Conservation (phyloP, 1,140 invertebrate species). For the Drosophila littoralis region DNA sequence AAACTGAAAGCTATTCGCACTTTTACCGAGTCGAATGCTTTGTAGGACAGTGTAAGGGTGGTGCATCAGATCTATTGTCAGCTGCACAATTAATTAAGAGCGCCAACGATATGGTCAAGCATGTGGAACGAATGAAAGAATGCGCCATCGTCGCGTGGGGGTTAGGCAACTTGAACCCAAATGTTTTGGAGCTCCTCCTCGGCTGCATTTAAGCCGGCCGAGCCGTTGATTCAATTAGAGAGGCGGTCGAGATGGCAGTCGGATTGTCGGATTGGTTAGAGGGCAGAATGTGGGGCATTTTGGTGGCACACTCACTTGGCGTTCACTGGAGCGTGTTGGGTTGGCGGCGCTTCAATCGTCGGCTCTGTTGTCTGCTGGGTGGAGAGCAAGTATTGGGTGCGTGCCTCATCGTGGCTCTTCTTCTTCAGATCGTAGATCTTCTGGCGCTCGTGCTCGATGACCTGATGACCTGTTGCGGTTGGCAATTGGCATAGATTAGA, state of each 20-base stretch:
- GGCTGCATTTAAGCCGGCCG: not conserved
- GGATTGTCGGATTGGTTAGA: not conserved
- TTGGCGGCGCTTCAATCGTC: conserved; percentile 22
- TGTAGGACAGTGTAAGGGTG: conserved; percentile 46
- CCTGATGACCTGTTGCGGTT: conserved; percentile 89
- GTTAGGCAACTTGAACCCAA: conserved; percentile 21
- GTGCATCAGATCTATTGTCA: conserved; percentile 26
- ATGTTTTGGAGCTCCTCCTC: not conserved
- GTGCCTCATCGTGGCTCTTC: conserved; percentile 94
- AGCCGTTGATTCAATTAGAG: conserved; percentile 53
- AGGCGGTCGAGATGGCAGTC: not conserved
- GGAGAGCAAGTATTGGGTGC: conserved; percentile 78
- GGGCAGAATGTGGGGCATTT: not conserved
- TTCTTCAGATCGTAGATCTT: conserved; percentile 94
- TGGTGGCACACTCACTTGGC: conserved; percentile 62
- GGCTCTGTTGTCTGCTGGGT: conserved; percentile 39
- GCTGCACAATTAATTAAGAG: conserved; percentile 67
- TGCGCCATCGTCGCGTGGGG: not conserved
- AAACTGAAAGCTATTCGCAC: too few relatives aligned
- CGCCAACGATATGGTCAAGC: conserved; percentile 23
- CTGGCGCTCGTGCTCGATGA: conserved; percentile 95
- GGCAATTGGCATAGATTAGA: too few relatives aligned
- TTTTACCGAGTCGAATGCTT: not conserved
- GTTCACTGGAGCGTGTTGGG: conserved; percentile 12
- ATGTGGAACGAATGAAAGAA: conserved; percentile 17